phyloP scores from a whole-genome alignment of 2,888 invertebrate genomes.

The Leucoptera coffeella region DNA sequence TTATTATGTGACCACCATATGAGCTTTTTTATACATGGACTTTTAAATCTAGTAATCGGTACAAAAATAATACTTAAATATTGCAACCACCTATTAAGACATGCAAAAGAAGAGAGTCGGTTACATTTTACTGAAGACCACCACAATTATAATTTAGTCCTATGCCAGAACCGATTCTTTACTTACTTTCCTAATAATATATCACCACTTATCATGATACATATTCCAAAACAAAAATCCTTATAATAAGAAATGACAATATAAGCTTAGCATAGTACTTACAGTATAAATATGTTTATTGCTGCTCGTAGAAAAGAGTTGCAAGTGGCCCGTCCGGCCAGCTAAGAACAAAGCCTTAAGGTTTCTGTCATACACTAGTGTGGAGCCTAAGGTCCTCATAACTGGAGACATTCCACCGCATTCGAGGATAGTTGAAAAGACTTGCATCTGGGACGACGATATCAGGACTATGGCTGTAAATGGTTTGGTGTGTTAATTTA shows the following conservation, averaged over 20 bases:
- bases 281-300: constrained; percentile 44
- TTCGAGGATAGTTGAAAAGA: constrained; percentile 30
- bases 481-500: too few relatives aligned
- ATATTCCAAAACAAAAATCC: background rate
- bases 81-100: too few relatives aligned
- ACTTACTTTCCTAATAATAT: background rate
- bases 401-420: constrained; percentile 34
- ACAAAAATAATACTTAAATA: too few relatives aligned
- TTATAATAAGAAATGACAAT: too few relatives aligned
- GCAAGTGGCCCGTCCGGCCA: constrained; percentile 34
- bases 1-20: background rate
- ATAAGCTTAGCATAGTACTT: too few relatives aligned
- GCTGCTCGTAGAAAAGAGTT: constrained; percentile 30
- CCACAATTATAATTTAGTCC: too few relatives aligned
- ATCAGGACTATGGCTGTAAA: too few relatives aligned
- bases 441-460: constrained; percentile 23
- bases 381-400: constrained; percentile 19
- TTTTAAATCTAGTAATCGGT: too few relatives aligned
- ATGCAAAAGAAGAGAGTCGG: too few relatives aligned
- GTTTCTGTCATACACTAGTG: constrained; percentile 20
- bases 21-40: background rate
- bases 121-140: too few relatives aligned
- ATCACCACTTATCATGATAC: background rate
- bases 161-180: too few relatives aligned
- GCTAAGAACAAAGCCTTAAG: constrained; percentile 26